Evolutionary conservation across 2,797 vertebrate species (phyloP).

Genomic region (Xiphorhynchus erythropygius): DNA sequence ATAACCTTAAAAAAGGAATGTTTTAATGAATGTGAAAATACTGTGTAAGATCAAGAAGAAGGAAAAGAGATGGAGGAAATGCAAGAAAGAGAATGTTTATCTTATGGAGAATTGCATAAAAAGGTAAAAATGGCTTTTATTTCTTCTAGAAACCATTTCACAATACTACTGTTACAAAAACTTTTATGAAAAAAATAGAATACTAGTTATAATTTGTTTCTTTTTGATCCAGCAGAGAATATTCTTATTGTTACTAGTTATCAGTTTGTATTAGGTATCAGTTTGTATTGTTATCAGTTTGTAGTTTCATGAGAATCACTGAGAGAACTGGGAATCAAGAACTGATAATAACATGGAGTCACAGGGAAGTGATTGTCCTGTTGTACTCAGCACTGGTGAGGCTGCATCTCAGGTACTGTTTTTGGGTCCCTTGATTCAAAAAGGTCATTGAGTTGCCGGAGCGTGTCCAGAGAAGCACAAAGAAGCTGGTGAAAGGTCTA

Average conservation of each 20-base stretch:
- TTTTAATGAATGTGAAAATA: not conserved
- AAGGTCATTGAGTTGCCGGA: not conserved
- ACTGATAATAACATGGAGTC: not conserved
- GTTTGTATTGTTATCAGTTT: not conserved
- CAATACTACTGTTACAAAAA: not conserved
- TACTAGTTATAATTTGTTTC: not conserved
- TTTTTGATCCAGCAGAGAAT: not conserved
- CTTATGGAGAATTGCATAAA: not conserved
- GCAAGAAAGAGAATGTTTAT: not conserved
- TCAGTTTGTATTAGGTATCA: not conserved
- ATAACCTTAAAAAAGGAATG: constrained; percentile 79
- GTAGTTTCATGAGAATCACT: not conserved
- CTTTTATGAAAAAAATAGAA: not conserved
- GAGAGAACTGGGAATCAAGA: not conserved
- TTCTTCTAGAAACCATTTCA: not conserved
- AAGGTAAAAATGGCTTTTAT: not conserved
- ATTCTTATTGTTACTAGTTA: not conserved
- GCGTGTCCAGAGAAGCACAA: not conserved
- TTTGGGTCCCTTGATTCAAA: not conserved
- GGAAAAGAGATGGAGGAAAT: not conserved
- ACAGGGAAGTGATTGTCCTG: not conserved
- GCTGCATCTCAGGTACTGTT: not conserved
- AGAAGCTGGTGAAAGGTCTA: not conserved
- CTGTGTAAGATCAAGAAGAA: not conserved
- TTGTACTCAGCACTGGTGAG: not conserved